Conservation (phyloP, 2,113 vertebrate genomes). For the Rhinopomastus cyanomelas region DNA sequence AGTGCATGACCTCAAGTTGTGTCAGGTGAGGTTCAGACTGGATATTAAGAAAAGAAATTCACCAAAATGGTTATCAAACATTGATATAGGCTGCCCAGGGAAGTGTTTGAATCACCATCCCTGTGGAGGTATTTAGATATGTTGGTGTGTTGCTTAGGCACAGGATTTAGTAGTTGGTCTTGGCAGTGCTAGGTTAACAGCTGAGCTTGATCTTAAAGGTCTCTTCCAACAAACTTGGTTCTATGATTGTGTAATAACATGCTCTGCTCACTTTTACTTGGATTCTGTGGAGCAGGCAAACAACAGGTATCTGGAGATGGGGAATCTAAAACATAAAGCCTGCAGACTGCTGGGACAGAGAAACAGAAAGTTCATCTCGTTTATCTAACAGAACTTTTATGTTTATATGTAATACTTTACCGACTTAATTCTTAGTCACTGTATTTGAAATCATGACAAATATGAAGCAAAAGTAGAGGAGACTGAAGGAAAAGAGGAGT, state of each 20-base stretch:
- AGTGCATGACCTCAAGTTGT: too few relatives aligned
- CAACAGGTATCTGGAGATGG: not conserved
- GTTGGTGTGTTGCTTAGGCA: too few relatives aligned
- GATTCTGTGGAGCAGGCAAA: not conserved
- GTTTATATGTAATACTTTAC: not conserved
- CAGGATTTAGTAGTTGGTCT: too few relatives aligned
- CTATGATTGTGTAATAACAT: not conserved
- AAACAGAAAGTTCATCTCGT: not conserved
- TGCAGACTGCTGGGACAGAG: not conserved
- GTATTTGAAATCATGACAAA: not conserved
- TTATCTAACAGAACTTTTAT: not conserved
- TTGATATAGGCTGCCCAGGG: too few relatives aligned
- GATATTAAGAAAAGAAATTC: too few relatives aligned
- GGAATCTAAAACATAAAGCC: not conserved
- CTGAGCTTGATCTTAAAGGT: too few relatives aligned
- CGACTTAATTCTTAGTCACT: not conserved
- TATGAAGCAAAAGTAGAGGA: not conserved
- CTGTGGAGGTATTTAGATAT: too few relatives aligned
- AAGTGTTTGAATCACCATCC: too few relatives aligned
- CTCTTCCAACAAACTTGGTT: too few relatives aligned
- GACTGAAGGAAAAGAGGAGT: not conserved
- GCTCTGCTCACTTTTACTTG: not conserved
- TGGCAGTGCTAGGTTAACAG: too few relatives aligned
- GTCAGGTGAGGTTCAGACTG: too few relatives aligned
- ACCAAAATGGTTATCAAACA: too few relatives aligned